Base-by-base conservation (phyloP, 2,888 invertebrate genomes). In the Lutraria lutraria region DNA sequence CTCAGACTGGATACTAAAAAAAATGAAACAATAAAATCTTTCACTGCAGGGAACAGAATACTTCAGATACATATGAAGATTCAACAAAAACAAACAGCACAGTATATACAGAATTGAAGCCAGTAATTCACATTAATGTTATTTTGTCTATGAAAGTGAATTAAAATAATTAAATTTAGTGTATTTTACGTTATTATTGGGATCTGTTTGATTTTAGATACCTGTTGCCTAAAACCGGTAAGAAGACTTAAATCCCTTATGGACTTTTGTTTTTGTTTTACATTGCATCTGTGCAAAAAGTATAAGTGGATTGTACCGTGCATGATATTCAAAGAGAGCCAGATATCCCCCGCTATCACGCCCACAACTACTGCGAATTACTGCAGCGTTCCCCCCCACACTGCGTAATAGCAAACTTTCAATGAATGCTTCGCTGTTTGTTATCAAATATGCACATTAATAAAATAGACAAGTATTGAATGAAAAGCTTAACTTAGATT, bases 401-500 rank as follows among this genome's bases (percentile, higher is more conserved):
- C n/a, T 3, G n/a, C 25, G n/a, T n/a, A 25, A 68, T 68, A n/a
- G n/a, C 63, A 25, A n/a, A 68, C 60, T 68, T 68, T 68, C 63
- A 25, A 68, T 68, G 63, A n/a, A 68, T 68, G 10, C 25, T 25
- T 68, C 25, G 12, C 63, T 25, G 63, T n/a, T 25, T 25, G 63
- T 68, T 19, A 68, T 68, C 6, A 68, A 68, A 68, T 12, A 68
- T n/a, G 63, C 63, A 13, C 63, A 68, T 68, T 68, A 12, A 68
- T 19, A 63, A 63, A 63, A 63, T 25, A n/a, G 21, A n/a, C 21
- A 63, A 63, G 6, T 21, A n/a, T 68, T 68, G n/a, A 68, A 68
- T 68, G 63, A 25, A 68, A 68, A 68, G 63, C 63, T 68, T 12
- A 68, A 68, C 25, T 68, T 68, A 68, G 63, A 68, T 68, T n/a